Base-by-base conservation (phyloP, 2,113 vertebrate species). In the Laticauda colubrina region DNA sequence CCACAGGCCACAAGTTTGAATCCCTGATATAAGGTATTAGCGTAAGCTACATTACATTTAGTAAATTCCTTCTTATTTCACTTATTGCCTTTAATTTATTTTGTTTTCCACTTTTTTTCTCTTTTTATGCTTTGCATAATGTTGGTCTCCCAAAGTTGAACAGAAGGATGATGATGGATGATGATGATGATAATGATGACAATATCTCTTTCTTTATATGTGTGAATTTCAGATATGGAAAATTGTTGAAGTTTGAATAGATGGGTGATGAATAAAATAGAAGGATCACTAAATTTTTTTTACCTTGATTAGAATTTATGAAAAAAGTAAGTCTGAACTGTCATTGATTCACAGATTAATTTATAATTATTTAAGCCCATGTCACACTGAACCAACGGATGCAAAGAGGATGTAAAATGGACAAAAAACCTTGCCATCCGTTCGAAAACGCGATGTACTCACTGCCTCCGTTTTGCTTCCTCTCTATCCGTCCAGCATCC, bases 301-400 rank as follows among this genome's bases (percentile, higher is more conserved):
- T 89, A 85, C 53, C 61, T 85, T 64, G 64, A 88, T 23, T 87
- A 88, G 9, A 5, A 89, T 85, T 89, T 85, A 88, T 93, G 45
- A 34, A 9, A 59, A 93, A 85, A 43, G 51, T 85, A 81, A 89
- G 26, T 89, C 89, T 39, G 9, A 75, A 43, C n/a, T 85, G 10
- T 45, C n/a, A 48, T n/a, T 8, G 18, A 21, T 93, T 61, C 21
- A 43, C 24, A 75, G 14, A 87, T 87, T 57, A 90, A 29, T 43
- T 90, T 59, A 87, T 94, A 90, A 90, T 92, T 94, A 90, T 86
- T 90, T 91, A 61, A 89, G 64, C n/a, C n/a, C n/a, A n/a, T n/a
- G n/a, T n/a, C n/a, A n/a, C n/a, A n/a, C n/a, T n/a, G n/a, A n/a
- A n/a, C n/a, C n/a, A n/a, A n/a, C n/a, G n/a, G n/a, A n/a, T n/a